Evolutionary conservation across 2,797 vertebrate species (phyloP).

Genomic region (Onychomys torridus): DNA sequence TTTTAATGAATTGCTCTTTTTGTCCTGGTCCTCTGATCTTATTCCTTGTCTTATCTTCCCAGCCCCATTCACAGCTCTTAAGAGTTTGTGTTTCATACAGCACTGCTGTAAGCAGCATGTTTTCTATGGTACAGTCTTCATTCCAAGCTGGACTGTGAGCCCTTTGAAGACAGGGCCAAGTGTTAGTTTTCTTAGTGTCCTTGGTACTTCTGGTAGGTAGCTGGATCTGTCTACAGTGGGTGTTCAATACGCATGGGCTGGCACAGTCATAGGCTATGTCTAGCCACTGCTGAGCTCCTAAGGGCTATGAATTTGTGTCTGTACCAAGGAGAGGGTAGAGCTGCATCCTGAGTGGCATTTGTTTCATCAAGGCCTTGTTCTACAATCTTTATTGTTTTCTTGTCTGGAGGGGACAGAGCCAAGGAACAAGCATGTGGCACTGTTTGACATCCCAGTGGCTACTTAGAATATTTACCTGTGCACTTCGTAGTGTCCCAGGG

Average conservation of each 20-base stretch:
- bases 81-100: neutral
- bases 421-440: conserved; percentile 6
- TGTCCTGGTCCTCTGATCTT: neutral
- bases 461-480: conserved; percentile 52
- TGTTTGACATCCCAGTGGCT: conserved; percentile 38
- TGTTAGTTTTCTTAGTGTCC: neutral
- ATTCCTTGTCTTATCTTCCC: neutral
- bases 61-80: neutral
- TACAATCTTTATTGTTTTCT: conserved; percentile 58
- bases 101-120: neutral
- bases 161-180: neutral
- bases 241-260: neutral
- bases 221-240: neutral
- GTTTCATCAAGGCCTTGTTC: neutral
- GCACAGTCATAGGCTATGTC: neutral
- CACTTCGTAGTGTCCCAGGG: neutral
- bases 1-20: neutral
- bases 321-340: neutral
- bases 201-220: neutral
- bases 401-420: neutral
- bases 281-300: neutral
- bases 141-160: neutral
- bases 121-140: conserved; percentile 10
- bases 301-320: neutral
- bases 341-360: neutral